Percentiles rank a stretch among this genome's conserved stretches.
phyloP scores from a whole-genome alignment of 2,888 invertebrate genomes.

The Napeogenes sylphis region DNA sequence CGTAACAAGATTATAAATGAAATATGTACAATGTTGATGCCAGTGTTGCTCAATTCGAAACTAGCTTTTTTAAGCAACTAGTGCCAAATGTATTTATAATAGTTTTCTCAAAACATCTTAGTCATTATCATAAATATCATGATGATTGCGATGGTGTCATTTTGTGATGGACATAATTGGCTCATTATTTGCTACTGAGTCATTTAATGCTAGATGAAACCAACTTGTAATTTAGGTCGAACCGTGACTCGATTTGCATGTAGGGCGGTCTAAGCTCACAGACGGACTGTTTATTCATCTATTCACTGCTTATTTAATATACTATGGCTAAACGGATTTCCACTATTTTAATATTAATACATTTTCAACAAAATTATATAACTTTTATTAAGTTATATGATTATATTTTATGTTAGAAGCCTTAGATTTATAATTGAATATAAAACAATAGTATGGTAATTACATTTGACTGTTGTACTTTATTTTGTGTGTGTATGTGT shows the following conservation, averaged over 20 bases:
- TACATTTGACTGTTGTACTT: too few relatives aligned
- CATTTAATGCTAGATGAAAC: conserved; percentile 52
- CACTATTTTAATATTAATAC: conserved; percentile 44
- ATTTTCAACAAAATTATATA: too few relatives aligned
- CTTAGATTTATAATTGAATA: too few relatives aligned
- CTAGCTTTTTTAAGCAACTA: conserved; percentile 31
- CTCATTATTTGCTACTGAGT: conserved; percentile 54
- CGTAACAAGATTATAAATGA: not conserved
- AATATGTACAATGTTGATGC: not conserved
- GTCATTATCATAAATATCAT: conserved; percentile 48
- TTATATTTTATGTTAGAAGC: too few relatives aligned
- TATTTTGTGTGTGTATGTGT: too few relatives aligned
- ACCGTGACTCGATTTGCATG: conserved; percentile 73
- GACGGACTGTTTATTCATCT: conserved; percentile 55
- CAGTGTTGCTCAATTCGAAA: not conserved
- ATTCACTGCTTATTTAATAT: conserved; percentile 53
- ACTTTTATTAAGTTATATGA: too few relatives aligned
- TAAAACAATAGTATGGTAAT: too few relatives aligned
- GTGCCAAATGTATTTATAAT: conserved; percentile 72
- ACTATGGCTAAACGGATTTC: conserved; percentile 40
- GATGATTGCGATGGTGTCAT: conserved; percentile 57
- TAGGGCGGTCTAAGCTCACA: conserved; percentile 54
- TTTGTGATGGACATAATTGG: conserved; percentile 61
- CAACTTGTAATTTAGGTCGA: conserved; percentile 62
- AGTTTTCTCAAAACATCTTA: conserved; percentile 50